Evolutionary conservation across 2,797 vertebrate species (phyloP), one percentile per base, ranked within the genome.

Genomic region (Decapterus maruadsi): DNA sequence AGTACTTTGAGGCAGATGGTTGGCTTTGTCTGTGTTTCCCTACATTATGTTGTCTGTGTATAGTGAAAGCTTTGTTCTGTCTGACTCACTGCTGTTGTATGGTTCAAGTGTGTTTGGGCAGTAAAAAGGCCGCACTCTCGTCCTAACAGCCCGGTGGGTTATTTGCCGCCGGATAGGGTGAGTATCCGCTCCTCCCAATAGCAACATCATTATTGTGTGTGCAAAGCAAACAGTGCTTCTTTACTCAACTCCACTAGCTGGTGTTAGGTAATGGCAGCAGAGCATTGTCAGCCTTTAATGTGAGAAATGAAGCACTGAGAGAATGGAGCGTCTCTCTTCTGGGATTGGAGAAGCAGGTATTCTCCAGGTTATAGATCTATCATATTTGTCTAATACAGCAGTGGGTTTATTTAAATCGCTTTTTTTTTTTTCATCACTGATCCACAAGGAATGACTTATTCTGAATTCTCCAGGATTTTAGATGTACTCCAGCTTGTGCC

Each of bases 171-270:
- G 80, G 89, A 85, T 80, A 77, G 82, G 79, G 71, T 40, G 68
- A 91, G 79, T 78, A 85, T 87, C 86, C 87, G 74, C 83, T 82
- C 78, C 80, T 75, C 82, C 70, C 45, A 57, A 84, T 81, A 80
- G 84, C 88, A 75, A 90, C 94, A 94, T 94, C 94, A 95, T 95
- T 94, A 95, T 84, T 83, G 77, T 93, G 92, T 92, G 86, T 92
- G 87, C 91, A 75, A 62, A 92, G 90, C 93, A 95, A 95, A 95
- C 94, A 95, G 62, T 22, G 75, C 58, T 72, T 87, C 91, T 94
- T 93, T 90, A 80, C 84, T 83, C 89, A 82, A 68, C 84, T 59
- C 76, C 68, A 64, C 84, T 81, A 29, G 59, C 77, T 68, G 75
- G 84, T 88, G 87, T 90, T 61, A 62, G 75, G 79, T 90, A 91